Evolutionary conservation across 2,888 invertebrate species (phyloP), one percentile per base, ranked within the genome.

Genomic region (Plebejus argus): DNA sequence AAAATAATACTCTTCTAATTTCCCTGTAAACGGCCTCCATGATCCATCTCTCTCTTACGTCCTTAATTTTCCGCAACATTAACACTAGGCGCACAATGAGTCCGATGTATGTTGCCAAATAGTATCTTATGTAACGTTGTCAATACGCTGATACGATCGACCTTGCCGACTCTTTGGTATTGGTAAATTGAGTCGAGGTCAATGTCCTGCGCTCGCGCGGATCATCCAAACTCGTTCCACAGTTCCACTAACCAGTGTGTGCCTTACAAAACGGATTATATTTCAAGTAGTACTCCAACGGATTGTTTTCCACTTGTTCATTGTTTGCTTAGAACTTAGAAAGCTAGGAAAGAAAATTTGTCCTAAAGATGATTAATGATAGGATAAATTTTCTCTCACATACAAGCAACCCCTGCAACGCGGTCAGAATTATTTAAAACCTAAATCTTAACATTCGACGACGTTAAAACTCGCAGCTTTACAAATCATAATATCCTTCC

Each of bases 181-280:
- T 28, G 74, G 49, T 74, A 18, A 74, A 74, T 74, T 74, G 74
- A 74, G 18, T 28, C 39, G 74, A 74, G 74, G 74, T 74, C 74
- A 18, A 74, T 18, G 49, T 28, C 74, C 74, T 49, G 35, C 70
- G 70, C 35, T 39, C 39, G 23, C 45, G 53, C 18, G 72, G 49
- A 72, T 72, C 28, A 28, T 15, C 74, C 23, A 2, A 53, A 23
- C 53, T 20, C 49, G 74, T 49, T 74, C 28, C 23, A 18, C 15
- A 28, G 74, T 49, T 74, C 28, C 23, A 18, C 15, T 49, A 23
- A 45, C 72, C 20, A 23, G 28, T 74, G 8, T 28, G 23, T 53
- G n/a, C 3, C 7, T 23, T 23, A 72, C 49, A 45, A 28, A 23
- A 49, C 18, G 15, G 23, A 66, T 28, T 33, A 28, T 66, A 15